Conservation (phyloP, 2,797 vertebrate species). For the Muscicapa comitata region DNA sequence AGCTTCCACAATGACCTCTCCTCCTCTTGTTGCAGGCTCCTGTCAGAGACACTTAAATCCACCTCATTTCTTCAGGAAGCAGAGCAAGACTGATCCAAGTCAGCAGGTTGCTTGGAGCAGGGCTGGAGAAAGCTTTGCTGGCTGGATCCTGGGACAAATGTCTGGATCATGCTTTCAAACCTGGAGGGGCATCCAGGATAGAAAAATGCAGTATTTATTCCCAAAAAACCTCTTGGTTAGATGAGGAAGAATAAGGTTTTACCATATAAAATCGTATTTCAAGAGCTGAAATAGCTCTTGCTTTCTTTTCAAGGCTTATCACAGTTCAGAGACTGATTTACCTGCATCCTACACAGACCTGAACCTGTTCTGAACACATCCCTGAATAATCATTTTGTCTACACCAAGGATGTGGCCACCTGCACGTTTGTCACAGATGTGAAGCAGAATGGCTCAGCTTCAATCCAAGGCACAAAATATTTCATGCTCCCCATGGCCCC, state of each 20-base stretch:
- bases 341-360: neutral
- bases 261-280: neutral
- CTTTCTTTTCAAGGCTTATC: neutral
- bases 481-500: neutral
- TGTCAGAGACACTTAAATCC: slow-evolving; percentile 39
- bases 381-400: neutral
- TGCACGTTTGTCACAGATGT: neutral
- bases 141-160: neutral
- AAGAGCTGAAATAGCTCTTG: neutral
- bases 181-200: neutral
- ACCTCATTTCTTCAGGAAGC: neutral
- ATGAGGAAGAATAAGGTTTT: neutral
- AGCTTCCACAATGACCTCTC: neutral
- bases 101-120: slow-evolving; percentile 7
- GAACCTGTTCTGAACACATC: neutral
- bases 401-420: neutral
- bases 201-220: neutral
- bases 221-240: neutral
- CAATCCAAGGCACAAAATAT: neutral
- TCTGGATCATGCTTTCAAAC: neutral
- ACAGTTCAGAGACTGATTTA: neutral
- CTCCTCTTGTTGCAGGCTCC: neutral
- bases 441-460: neutral
- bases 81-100: neutral
- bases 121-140: neutral